Evolutionary conservation across 2,888 invertebrate species (phyloP), one percentile per base, ranked within the genome.

Genomic region (Drosophila barbarae): DNA sequence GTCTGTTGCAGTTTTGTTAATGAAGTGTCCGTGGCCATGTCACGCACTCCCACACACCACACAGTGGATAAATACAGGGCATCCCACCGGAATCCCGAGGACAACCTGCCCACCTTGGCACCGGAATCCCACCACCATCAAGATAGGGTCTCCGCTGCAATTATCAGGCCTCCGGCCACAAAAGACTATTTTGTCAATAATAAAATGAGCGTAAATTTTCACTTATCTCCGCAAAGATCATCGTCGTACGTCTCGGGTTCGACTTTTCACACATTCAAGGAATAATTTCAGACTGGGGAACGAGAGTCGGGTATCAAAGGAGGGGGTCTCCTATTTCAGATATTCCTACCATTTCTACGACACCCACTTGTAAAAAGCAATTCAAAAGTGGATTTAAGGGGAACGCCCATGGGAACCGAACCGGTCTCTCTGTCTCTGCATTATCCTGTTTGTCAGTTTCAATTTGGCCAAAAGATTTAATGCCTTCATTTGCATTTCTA

Each of bases 381-480:
- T 53, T 69, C 38, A 60, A 49, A 49, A 42, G 46, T 68, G 50
- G 35, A 46, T 49, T 41, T 54, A 7, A 9, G 18, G 32, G 52
- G 39, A 21, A 58, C 68, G 53, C 46, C 53, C 26, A 44, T 64
- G 42, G 52, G 52, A 53, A 53, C 21, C 15, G 23, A 78, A 73
- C 76, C 73, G 78, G 77, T 79, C 46, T 18, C 15, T 23, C 18
- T 10, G 10, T 39, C 23, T 23, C 13, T 41, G 58, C 61, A 71
- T 81, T 81, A 84, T 84, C 82, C 84, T 81, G 78, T 69, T 85
- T 75, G 83, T 79, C 80, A 75, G 73, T 77, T 83, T 83, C 80
- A 81, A 81, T 81, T 85, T 82, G 60, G 59, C 68, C 65, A 39
- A 69, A 74, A 83, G 71, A 83, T 77, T 75, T 83, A 83, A 83